phyloP scores from a whole-genome alignment of 1,140 invertebrate species.

The Eubasilissa regina region DNA sequence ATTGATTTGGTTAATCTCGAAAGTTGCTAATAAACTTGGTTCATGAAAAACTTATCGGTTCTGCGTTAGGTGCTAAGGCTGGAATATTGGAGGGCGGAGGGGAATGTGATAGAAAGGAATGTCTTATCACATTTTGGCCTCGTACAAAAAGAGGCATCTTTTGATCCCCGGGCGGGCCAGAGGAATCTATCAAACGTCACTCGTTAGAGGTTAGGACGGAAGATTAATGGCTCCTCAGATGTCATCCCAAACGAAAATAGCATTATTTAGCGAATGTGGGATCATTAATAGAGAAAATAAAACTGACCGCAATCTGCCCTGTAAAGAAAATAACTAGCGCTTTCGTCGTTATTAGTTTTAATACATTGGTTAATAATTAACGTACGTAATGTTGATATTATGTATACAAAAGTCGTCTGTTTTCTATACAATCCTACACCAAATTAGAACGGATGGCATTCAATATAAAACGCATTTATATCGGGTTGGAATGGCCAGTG shows the following conservation, averaged over 20 bases:
- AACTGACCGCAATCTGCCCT: neutral
- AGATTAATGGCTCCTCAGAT: slow-evolving; percentile 30
- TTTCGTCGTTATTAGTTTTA: no score
- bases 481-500: no score
- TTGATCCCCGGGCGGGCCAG: slow-evolving; percentile 13
- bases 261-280: slow-evolving; percentile 3
- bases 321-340: no score
- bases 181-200: slow-evolving; percentile 31
- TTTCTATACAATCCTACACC: no score
- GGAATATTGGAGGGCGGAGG: neutral
- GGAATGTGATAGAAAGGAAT: neutral
- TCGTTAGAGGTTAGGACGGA: slow-evolving; percentile 3
- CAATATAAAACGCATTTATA: no score
- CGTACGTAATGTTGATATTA: no score
- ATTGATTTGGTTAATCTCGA: no score
- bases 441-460: no score
- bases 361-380: no score
- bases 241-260: slow-evolving; percentile 20
- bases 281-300: slow-evolving; percentile 6
- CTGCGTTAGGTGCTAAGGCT: neutral
- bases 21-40: no score
- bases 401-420: no score
- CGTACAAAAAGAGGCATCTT: neutral
- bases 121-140: neutral
- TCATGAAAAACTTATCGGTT: slow-evolving; percentile 5